Evolutionary conservation across 2,888 invertebrate genomes (phyloP).

Genomic region (Lagria hirta): DNA sequence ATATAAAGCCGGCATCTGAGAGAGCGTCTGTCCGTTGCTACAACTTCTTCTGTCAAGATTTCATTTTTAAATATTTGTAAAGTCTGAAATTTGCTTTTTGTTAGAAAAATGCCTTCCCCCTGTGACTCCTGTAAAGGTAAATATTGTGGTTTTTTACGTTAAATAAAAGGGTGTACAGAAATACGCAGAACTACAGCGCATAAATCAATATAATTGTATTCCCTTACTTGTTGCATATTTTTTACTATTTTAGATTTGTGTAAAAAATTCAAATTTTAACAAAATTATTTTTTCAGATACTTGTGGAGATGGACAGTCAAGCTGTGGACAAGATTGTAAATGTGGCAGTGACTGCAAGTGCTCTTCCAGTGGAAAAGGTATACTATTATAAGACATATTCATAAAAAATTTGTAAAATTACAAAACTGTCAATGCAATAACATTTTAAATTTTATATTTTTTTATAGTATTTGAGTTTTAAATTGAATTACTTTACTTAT

Average conservation of each 20-base stretch:
- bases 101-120: slow-evolving; percentile 62
- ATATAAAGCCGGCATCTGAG: slow-evolving; percentile 29
- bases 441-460: slow-evolving; percentile 9
- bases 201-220: slow-evolving; percentile 16
- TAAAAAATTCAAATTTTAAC: neutral
- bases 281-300: slow-evolving; percentile 53
- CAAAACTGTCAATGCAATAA: too few relatives aligned
- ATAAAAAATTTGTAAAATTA: too few relatives aligned
- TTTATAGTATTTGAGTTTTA: too few relatives aligned
- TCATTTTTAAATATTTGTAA: slow-evolving; percentile 2
- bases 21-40: slow-evolving; percentile 17
- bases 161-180: too few relatives aligned
- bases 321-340: slow-evolving; percentile 60
- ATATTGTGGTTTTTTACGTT: slow-evolving; percentile 23
- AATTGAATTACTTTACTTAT: too few relatives aligned
- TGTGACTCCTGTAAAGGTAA: slow-evolving; percentile 61
- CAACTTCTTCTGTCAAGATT: slow-evolving; percentile 3
- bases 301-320: slow-evolving; percentile 57
- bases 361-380: slow-evolving; percentile 45
- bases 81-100: too few relatives aligned
- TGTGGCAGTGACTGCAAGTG: slow-evolving; percentile 62
- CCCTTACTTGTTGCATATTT: slow-evolving; percentile 10
- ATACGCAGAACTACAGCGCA: neutral
- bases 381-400: too few relatives aligned
- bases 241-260: neutral